Base-by-base conservation (phyloP, 2,797 vertebrate species). In the Knipowitschia caucasica region DNA sequence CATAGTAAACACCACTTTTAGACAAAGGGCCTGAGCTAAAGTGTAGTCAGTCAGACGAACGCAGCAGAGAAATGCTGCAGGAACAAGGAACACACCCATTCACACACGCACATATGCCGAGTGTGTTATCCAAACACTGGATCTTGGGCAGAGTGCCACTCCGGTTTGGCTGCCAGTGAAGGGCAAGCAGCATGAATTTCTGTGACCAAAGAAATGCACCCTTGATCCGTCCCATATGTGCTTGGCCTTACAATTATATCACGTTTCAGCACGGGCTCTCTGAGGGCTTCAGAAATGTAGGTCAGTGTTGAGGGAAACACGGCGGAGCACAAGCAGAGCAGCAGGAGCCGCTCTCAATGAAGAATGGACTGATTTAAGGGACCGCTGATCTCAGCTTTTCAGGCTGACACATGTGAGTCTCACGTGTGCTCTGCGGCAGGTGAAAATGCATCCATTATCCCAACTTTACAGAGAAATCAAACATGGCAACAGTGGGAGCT, bases 171-270 rank as follows among this genome's bases (percentile, higher is more conserved):
- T 87, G 84, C 82, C 85, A 87, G 83, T 81, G 80, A 84, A 88
- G 79, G 84, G 86, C 84, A 88, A 87, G 83, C 82, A 82, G 81
- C 83, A 86, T 86, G 85, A 89, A 89, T 87, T 80, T 78, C 86
- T 81, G 73, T 78, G 75, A 89, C 87, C 88, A 88, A 84, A 89
- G 82, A 89, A 88, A 88, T 87, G 86, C 75, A 75, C 62, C 74
- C 69, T 52, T 89, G 86, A 90, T 90, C 83, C 86, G 68, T 88
- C 78, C 88, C 89, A 89, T 82, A 89, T 90, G 88, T 47, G 73
- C 77, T 56, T 64, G 69, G 86, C 79, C 80, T 85, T 84, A 83
- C 83, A 87, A 88, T 86, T 84, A 74, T 75, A 87, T 88, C 83
- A 78, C 67, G 65, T 86, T 85, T 88, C 86, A 83, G 77, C 59